Percentiles rank a stretch among this genome's conserved stretches.
Conservation (phyloP, 2,888 invertebrate genomes). For the Sclerodermus sp. region DNA sequence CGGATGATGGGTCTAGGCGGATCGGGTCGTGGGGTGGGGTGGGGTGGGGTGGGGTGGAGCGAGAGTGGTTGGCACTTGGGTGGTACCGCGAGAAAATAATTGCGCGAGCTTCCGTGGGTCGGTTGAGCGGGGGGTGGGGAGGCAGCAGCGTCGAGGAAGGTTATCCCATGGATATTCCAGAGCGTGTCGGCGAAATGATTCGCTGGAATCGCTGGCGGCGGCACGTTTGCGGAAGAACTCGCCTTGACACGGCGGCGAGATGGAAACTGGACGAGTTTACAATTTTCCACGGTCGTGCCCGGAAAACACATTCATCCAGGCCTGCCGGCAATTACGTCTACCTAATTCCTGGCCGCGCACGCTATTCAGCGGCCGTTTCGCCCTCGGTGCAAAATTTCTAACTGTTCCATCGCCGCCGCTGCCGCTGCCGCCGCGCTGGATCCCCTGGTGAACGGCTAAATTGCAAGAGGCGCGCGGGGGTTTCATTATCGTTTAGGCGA, state of each 20-base stretch:
- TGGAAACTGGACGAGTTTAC: not conserved
- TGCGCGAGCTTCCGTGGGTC: slow-evolving; percentile 19
- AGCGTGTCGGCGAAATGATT: slow-evolving; percentile 19
- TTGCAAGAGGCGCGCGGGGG: too few species aligned
- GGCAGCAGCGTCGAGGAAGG: slow-evolving; percentile 1
- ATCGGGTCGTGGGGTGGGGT: too few species aligned
- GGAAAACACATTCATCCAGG: not conserved
- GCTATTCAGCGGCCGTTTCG: too few species aligned
- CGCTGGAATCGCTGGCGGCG: not conserved
- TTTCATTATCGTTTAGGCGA: too few species aligned
- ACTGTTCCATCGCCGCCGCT: too few species aligned
- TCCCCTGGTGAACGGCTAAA: too few species aligned
- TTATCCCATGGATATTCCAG: slow-evolving; percentile 13
- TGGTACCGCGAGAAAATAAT: slow-evolving; percentile 30
- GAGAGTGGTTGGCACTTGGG: slow-evolving; percentile 16
- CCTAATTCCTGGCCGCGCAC: too few species aligned
- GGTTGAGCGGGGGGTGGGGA: not conserved
- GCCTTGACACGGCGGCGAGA: not conserved
- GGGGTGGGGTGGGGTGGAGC: not conserved
- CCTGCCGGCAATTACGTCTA: too few species aligned
- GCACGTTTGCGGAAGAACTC: not conserved
- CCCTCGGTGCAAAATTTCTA: too few species aligned
- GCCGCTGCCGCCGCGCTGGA: too few species aligned
- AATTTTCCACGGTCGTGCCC: not conserved
- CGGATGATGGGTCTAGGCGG: too few species aligned